These are phyloP conservation scores for Turritopsis rubra DNA, from an alignment of 30 jellyfish, hydroid and myxozoan genomes.

Conservation along the genomic window DNA sequence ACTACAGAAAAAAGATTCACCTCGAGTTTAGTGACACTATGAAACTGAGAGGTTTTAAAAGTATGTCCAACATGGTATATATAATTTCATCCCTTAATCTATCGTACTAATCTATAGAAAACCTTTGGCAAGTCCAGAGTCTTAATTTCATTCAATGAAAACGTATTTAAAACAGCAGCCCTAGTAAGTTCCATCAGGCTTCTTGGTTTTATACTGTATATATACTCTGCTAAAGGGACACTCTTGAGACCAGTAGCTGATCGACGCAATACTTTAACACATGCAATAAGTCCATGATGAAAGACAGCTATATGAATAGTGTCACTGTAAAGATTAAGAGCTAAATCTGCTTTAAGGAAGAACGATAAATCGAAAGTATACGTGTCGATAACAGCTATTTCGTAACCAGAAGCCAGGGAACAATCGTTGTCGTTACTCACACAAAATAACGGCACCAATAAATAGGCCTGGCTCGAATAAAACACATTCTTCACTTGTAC, in stretches of 20 bases:
- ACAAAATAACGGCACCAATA: slow-evolving; percentile 1
- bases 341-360: background rate
- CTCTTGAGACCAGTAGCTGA: background rate
- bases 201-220: background rate
- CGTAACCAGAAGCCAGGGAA: background rate
- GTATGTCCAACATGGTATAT: too few relatives aligned
- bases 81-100: background rate
- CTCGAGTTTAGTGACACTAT: too few relatives aligned
- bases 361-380: background rate
- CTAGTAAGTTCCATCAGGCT: background rate
- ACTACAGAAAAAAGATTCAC: background rate
- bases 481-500: background rate
- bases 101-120: background rate
- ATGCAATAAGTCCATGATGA: background rate
- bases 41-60: too few relatives aligned
- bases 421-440: background rate
- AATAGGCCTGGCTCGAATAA: background rate
- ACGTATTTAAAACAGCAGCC: background rate
- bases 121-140: background rate
- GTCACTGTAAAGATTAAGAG: background rate
- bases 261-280: background rate
- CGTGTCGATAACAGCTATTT: slow-evolving; percentile 1
- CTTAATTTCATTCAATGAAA: background rate
- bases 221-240: background rate
- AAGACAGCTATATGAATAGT: background rate